Conservation (phyloP, 2,888 invertebrate species). For the Diadegma fenestrale region DNA sequence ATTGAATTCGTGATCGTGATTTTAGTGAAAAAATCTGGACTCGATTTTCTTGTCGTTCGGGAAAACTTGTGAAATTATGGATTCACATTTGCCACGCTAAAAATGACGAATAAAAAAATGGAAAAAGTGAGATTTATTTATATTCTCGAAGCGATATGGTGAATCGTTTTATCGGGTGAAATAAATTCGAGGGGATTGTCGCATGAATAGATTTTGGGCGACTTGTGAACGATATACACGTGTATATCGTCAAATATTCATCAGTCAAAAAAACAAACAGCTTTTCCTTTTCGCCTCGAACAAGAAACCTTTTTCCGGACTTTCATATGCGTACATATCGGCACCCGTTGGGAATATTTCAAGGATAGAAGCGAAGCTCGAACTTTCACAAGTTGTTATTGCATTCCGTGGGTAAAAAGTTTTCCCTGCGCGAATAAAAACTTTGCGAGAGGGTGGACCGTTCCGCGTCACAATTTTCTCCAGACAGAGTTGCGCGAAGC, state of each 20-base stretch:
- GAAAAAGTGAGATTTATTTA: not conserved
- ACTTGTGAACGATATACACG: conserved; percentile 17
- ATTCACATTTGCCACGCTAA: not conserved
- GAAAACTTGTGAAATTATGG: not conserved
- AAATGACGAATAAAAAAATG: not conserved
- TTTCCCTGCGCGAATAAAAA: conserved; percentile 28
- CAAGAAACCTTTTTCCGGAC: conserved; percentile 33
- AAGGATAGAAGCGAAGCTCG: conserved; percentile 24
- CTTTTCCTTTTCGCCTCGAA: not conserved
- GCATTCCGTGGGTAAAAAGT: conserved; percentile 57
- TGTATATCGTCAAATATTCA: conserved; percentile 59
- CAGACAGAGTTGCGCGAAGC: not conserved
- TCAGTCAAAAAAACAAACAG: conserved; percentile 38
- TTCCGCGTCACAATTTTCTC: conserved; percentile 14
- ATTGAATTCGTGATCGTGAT: not conserved
- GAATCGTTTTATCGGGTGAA: conserved; percentile 16
- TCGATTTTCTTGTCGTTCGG: not conserved
- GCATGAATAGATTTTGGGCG: conserved; percentile 32
- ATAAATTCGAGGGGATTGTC: conserved; percentile 36
- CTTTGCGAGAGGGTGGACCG: conserved; percentile 35
- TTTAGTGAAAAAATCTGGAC: not conserved
- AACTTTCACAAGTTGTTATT: conserved; percentile 64
- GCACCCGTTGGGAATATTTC: conserved; percentile 39
- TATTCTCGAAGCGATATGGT: conserved; percentile 1
- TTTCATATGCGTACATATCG: conserved; percentile 11